Evolutionary conservation across 2,888 invertebrate species (phyloP).

Genomic region (Drosophila mayaguana): DNA sequence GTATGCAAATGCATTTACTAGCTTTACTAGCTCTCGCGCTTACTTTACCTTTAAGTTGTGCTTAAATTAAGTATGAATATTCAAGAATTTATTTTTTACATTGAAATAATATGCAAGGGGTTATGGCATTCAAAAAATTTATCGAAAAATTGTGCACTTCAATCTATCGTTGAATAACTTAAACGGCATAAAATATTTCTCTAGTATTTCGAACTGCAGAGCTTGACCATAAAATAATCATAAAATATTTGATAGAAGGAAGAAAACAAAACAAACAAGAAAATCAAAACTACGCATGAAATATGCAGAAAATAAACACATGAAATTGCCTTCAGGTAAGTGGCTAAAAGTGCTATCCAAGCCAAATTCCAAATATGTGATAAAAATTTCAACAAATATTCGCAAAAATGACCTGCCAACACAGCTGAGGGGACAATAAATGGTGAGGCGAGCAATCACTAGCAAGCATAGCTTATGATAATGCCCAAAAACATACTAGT

Average conservation of each 20-base stretch:
- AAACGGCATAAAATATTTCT: conserved; percentile 34
- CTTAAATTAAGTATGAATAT: not conserved
- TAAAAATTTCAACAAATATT: conserved; percentile 43
- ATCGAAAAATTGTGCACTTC: not conserved
- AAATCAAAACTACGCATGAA: conserved; percentile 10
- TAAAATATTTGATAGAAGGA: conserved; percentile 35
- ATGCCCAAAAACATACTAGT: conserved; percentile 36
- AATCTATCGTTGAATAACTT: conserved; percentile 35
- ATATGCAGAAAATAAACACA: conserved; percentile 37
- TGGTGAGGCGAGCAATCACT: conserved; percentile 22
- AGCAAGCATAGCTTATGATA: conserved; percentile 57
- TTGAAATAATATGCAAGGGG: not conserved
- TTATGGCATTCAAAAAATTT: conserved; percentile 1
- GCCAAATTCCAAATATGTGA: conserved; percentile 49
- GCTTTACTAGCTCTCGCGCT: not conserved
- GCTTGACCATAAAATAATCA: conserved; percentile 46
- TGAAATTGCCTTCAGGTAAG: conserved; percentile 51
- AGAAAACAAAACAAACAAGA: conserved; percentile 19
- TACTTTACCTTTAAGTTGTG: not conserved
- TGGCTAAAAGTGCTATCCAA: conserved; percentile 35
- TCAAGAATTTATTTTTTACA: not conserved
- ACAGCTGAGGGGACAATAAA: conserved; percentile 43
- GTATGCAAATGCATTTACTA: too few relatives aligned
- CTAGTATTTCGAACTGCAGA: conserved; percentile 18
- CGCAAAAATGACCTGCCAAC: conserved; percentile 36